A percentile compares a stretch with the other conserved stretches of the same genome.
Evolutionary conservation across 2,888 invertebrate genomes (phyloP).

Genomic region (Chymomyza procnemis): DNA sequence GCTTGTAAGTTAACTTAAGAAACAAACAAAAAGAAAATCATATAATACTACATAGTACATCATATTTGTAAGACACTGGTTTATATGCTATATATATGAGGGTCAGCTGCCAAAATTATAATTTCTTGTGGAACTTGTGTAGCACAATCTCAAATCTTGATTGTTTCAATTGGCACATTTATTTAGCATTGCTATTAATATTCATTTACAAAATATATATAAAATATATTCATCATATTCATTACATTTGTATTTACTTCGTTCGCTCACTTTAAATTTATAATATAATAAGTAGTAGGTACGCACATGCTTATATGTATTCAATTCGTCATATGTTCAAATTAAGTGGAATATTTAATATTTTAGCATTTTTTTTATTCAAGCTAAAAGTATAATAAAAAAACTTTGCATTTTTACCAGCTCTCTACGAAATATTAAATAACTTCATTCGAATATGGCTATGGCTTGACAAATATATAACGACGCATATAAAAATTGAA

Average conservation of each 20-base stretch:
- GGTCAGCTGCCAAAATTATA: not conserved
- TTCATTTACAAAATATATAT: constrained; percentile 64
- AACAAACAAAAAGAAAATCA: constrained; percentile 16
- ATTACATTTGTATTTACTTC: constrained; percentile 34
- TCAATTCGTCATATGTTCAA: not conserved
- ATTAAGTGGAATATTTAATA: not conserved
- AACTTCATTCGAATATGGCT: not conserved
- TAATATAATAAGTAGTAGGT: constrained; percentile 6
- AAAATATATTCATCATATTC: constrained; percentile 48
- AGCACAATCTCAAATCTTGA: constrained; percentile 41
- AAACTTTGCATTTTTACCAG: not conserved
- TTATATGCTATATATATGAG: not conserved
- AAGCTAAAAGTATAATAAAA: not conserved
- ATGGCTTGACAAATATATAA: not conserved
- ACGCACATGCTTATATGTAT: constrained; percentile 3
- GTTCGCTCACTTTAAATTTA: constrained; percentile 29
- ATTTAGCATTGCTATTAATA: constrained; percentile 48
- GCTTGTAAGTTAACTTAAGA: constrained; percentile 56
- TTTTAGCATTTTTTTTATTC: not conserved
- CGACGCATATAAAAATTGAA: too few species aligned
- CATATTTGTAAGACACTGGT: constrained; percentile 5
- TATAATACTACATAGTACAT: constrained; percentile 47
- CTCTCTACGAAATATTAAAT: not conserved
- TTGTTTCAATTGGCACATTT: constrained; percentile 57
- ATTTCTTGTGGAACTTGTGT: constrained; percentile 50